Evolutionary conservation across 2,797 vertebrate genomes (phyloP), one percentile per base, ranked within the genome.

Genomic region (Lates japonicus): DNA sequence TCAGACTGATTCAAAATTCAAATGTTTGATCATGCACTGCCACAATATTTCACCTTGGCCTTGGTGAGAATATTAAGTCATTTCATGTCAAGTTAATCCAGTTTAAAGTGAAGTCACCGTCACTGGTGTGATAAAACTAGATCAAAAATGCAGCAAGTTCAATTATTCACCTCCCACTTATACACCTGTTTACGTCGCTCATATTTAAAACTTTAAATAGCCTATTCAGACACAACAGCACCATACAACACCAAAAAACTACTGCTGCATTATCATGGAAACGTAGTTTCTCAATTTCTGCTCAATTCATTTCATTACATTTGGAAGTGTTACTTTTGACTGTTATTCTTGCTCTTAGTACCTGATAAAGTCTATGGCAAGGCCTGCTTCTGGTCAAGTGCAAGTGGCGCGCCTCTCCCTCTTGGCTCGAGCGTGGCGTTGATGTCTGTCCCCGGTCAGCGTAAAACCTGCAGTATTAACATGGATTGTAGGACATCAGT

Each of bases 301-400:
- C n/a, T n/a, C n/a, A n/a, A n/a, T 44, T 60, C 2, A 8, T 10
- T 64, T 52, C 6, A 25, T n/a, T 12, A 41, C 9, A 13, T 29
- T 60, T 35, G 1, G 3, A 42, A 9, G 44, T 16, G 9, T 55
- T 7, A 2, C n/a, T 17, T 35, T 29, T 3, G 19, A 25, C 4
- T 16, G 1, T 1, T 5, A 5, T 12, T 33, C 2, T 54, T 14
- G 29, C 35, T 48, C 3, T 42, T 60, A 54, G 64, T 90, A 95
- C 94, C 95, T 92, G 94, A 82, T n/a, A 93, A 65, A 76, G 81
- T 94, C 90, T 46, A 89, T 61, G 3, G 63, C 74, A 83, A 79
- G 81, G 90, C 90, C 85, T 93, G 92, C 70, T 92, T 91, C 72
- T 90, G 94, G 67, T 94, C 86, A 3, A 79, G 58, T 10, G 81